These are phyloP conservation scores for Thereva nobilitata DNA, from an alignment of 2,888 invertebrate genomes.

Conservation along the genomic window DNA sequence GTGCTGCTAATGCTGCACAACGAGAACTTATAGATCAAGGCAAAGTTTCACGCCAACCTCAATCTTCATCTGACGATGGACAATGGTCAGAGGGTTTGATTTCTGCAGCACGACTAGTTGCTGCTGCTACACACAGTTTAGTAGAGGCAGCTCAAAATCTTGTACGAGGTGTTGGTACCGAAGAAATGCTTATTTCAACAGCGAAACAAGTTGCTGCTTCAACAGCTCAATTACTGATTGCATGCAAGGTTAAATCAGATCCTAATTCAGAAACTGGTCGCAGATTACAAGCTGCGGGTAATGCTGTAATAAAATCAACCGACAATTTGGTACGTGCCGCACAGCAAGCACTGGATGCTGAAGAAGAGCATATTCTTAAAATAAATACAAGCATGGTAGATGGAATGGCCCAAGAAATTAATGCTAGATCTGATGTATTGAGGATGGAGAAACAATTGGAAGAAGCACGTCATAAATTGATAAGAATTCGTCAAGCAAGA, in stretches of 20 bases:
- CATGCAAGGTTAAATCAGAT: slow-evolving; percentile 99
- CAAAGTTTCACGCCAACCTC: slow-evolving; percentile 80
- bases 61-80: slow-evolving; percentile 89
- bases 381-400: slow-evolving; percentile 94
- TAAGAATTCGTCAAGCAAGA: slow-evolving; percentile 90
- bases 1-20: slow-evolving; percentile 97
- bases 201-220: slow-evolving; percentile 96
- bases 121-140: slow-evolving; percentile 95
- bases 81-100: slow-evolving; percentile 98
- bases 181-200: slow-evolving; percentile 94
- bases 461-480: slow-evolving; percentile 87
- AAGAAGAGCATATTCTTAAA: slow-evolving; percentile 88
- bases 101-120: slow-evolving; percentile 93
- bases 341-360: slow-evolving; percentile 86
- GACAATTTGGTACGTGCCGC: slow-evolving; percentile 96
- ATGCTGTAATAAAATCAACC: slow-evolving; percentile 95
- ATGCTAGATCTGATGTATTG: slow-evolving; percentile 87
- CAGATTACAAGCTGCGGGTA: slow-evolving; percentile 89
- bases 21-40: slow-evolving; percentile 92
- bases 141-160: slow-evolving; percentile 98
- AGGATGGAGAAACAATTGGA: slow-evolving; percentile 93
- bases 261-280: slow-evolving; percentile 92
- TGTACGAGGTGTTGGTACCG: slow-evolving; percentile 88
- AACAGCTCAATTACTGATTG: slow-evolving; percentile 95
- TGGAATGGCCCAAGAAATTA: slow-evolving; percentile 94